Evolutionary conservation across 2,888 invertebrate genomes (phyloP).

Genomic region (Amitus sp.): DNA sequence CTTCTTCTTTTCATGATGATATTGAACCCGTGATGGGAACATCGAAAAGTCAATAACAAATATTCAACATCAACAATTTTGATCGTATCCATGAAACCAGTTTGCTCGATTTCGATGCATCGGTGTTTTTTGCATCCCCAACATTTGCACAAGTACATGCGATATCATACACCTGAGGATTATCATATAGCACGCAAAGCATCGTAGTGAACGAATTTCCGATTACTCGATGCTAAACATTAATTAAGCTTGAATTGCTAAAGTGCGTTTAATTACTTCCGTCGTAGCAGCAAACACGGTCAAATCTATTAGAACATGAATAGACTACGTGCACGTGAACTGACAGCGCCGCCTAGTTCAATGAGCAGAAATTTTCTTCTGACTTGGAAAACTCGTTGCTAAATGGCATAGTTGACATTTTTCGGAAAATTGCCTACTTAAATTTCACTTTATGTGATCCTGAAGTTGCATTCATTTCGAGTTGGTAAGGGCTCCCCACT

Average conservation of each 20-base stretch:
- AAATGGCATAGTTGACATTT: too few relatives aligned
- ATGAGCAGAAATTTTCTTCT: too few relatives aligned
- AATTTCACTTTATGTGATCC: too few relatives aligned
- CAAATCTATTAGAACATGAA: slow-evolving; percentile 42
- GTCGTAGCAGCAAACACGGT: slow-evolving; percentile 58
- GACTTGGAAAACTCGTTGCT: too few relatives aligned
- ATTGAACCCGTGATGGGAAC: neutral
- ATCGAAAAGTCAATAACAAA: too few relatives aligned
- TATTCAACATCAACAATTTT: too few relatives aligned
- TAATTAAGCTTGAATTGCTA: slow-evolving; percentile 61
- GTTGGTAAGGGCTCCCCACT: too few relatives aligned
- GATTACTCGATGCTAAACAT: slow-evolving; percentile 57
- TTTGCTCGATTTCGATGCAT: slow-evolving; percentile 35
- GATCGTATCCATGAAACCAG: too few relatives aligned
- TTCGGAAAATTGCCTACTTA: too few relatives aligned
- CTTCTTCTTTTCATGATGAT: neutral
- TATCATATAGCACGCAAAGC: slow-evolving; percentile 46
- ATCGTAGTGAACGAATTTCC: slow-evolving; percentile 44
- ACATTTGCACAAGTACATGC: slow-evolving; percentile 39
- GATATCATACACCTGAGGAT: slow-evolving; percentile 42
- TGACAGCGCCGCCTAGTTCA: too few relatives aligned
- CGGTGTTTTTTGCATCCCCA: slow-evolving; percentile 33
- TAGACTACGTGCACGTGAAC: too few relatives aligned
- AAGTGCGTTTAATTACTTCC: slow-evolving; percentile 64
- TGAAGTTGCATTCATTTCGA: too few relatives aligned